phyloP scores from a whole-genome alignment of 2,797 vertebrate species.

The Hydrophis major region DNA sequence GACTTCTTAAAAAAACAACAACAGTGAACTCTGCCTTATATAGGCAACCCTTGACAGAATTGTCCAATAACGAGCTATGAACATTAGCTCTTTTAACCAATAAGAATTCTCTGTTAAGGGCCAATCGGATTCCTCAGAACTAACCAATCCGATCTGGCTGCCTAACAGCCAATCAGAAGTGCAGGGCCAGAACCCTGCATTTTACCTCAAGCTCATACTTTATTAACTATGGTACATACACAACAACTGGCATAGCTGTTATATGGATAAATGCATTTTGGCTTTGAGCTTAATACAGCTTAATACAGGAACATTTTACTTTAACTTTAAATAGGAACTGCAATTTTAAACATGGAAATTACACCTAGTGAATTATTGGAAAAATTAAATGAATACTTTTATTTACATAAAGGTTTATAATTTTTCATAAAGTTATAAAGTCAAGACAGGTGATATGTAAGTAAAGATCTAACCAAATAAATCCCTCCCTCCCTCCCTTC shows the following conservation, averaged over 20 bases:
- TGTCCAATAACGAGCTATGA: too few relatives aligned
- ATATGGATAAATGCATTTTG: conserved; percentile 11
- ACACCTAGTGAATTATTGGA: neutral
- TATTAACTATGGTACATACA: too few relatives aligned
- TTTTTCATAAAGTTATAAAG: neutral
- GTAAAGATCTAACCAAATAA: neutral
- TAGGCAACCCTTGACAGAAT: too few relatives aligned
- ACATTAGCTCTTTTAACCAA: too few relatives aligned
- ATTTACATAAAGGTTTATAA: neutral
- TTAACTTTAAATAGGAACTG: neutral
- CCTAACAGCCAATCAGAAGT: too few relatives aligned
- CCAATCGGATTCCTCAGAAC: too few relatives aligned
- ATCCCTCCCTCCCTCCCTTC: neutral
- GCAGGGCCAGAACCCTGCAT: too few relatives aligned
- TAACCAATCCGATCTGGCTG: too few relatives aligned
- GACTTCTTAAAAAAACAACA: too few relatives aligned
- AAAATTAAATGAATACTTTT: neutral
- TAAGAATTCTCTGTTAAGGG: too few relatives aligned
- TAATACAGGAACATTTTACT: neutral
- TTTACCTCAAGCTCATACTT: too few relatives aligned
- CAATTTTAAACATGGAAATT: neutral
- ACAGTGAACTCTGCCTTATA: too few relatives aligned
- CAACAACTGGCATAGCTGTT: neutral
- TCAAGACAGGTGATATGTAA: neutral
- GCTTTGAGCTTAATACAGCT: neutral